Evolutionary conservation across 2,797 vertebrate species (phyloP).

Genomic region (Staurois parvus): DNA sequence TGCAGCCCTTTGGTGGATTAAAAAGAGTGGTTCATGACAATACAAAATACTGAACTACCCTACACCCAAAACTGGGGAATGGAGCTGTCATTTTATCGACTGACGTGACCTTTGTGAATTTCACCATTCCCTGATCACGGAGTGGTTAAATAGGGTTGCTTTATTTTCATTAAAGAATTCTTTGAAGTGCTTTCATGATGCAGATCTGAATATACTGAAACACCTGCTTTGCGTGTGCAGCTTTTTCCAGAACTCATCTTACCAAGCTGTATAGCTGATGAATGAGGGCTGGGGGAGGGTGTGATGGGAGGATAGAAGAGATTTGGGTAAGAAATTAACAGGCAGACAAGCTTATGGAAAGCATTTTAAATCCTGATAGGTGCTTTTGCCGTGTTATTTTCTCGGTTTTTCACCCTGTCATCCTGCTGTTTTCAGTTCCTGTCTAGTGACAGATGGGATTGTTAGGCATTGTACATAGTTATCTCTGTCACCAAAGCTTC

Average conservation of each 20-base stretch:
- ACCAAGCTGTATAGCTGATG: background rate
- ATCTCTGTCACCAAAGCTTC: slow-evolving; percentile 39
- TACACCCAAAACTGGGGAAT: too few species aligned
- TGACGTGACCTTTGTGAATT: too few species aligned
- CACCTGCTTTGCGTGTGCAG: background rate
- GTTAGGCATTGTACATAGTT: slow-evolving; percentile 50
- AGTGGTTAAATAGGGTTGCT: background rate
- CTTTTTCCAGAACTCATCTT: background rate
- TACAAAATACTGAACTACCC: too few species aligned
- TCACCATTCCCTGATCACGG: too few species aligned
- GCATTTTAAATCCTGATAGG: background rate
- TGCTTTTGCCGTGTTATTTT: slow-evolving; percentile 40
- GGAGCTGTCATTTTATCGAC: too few species aligned
- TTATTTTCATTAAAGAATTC: background rate
- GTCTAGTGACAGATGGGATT: slow-evolving; percentile 54
- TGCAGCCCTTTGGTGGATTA: too few species aligned
- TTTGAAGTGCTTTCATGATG: background rate
- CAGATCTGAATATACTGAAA: background rate
- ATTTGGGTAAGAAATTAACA: background rate
- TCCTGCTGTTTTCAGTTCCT: slow-evolving; percentile 53
- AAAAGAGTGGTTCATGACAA: too few species aligned
- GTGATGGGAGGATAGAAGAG: background rate
- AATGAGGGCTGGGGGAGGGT: background rate
- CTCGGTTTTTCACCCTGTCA: slow-evolving; percentile 58
- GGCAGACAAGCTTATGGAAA: background rate